These are phyloP conservation scores for Siniperca knerii DNA, from an alignment of 2,113 vertebrate genomes.

Conservation along the genomic window DNA sequence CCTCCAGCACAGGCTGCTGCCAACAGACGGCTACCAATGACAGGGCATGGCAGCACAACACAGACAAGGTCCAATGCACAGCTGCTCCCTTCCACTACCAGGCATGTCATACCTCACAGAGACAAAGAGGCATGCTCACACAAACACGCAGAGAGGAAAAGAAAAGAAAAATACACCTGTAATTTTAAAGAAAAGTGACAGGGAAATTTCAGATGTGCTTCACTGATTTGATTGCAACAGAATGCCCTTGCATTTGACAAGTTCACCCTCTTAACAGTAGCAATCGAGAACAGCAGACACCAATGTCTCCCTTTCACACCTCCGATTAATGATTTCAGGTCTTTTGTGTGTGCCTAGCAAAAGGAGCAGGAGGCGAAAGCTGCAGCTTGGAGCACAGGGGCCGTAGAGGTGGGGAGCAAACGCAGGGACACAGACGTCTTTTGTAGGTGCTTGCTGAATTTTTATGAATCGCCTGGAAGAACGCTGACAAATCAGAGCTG, in stretches of 20 bases:
- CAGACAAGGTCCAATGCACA: constrained; percentile 79
- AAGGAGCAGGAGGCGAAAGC: constrained; percentile 48
- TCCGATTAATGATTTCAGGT: constrained; percentile 42
- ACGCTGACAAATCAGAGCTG: constrained; percentile 87
- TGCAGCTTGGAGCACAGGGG: constrained; percentile 51
- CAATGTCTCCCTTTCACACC: constrained; percentile 23
- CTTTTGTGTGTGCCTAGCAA: constrained; percentile 47
- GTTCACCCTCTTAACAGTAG: constrained; percentile 25
- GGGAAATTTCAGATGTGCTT: constrained; percentile 20
- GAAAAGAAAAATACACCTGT: constrained; percentile 43
- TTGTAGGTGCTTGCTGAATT: constrained; percentile 84
- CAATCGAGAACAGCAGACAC: constrained; percentile 16
- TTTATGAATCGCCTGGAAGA: constrained; percentile 85
- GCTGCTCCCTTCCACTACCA: constrained; percentile 76
- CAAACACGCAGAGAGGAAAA: constrained; percentile 29
- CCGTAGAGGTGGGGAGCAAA: constrained; percentile 50
- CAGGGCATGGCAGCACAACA: constrained; percentile 78
- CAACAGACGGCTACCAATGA: constrained; percentile 80
- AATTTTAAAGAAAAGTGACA: constrained; percentile 30
- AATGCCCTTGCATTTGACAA: constrained; percentile 43
- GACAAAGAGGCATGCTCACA: constrained; percentile 67
- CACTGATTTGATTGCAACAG: constrained; percentile 25
- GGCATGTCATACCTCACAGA: constrained; percentile 74
- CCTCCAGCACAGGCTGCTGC: constrained; percentile 74
- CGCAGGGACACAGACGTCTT: constrained; percentile 68